These are phyloP conservation scores for Tricholaema leucomelas DNA, from an alignment of 2,113 vertebrate species.

Conservation along the genomic window DNA sequence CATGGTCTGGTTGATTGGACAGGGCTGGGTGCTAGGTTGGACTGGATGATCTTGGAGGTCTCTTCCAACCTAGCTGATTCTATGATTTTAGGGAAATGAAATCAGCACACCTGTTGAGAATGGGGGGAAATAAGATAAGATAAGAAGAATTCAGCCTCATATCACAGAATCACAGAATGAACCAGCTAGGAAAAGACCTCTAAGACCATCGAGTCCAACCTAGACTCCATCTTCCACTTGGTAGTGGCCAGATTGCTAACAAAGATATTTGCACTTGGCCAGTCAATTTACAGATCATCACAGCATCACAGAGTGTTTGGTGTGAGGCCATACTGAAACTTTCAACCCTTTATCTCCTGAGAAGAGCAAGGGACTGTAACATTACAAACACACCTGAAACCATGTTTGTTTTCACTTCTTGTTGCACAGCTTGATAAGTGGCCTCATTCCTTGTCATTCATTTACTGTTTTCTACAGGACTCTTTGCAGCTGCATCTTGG, in stretches of 20 bases:
- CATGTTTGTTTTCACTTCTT: background rate
- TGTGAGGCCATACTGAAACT: background rate
- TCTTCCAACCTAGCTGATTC: no score
- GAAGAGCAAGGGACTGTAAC: background rate
- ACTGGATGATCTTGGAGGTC: no score
- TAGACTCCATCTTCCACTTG: background rate
- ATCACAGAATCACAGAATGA: no score
- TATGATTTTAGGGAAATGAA: no score
- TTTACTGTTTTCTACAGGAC: background rate
- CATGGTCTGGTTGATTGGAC: no score
- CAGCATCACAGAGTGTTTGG: no score
- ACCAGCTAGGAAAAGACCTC: no score
- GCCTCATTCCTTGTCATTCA: background rate
- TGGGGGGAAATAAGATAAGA: no score
- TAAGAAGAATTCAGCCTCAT: background rate
- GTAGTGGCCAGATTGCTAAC: background rate
- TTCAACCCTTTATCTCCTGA: background rate
- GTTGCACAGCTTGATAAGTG: background rate
- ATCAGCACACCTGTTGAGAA: no score
- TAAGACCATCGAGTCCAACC: no score
- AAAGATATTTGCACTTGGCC: background rate
- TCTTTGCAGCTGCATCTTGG: background rate
- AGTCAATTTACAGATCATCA: background rate
- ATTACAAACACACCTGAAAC: background rate
- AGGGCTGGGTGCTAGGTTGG: no score